These are phyloP conservation scores for Drosophila albomicans DNA, from an alignment of 1,140 invertebrate species.

Conservation along the genomic window DNA sequence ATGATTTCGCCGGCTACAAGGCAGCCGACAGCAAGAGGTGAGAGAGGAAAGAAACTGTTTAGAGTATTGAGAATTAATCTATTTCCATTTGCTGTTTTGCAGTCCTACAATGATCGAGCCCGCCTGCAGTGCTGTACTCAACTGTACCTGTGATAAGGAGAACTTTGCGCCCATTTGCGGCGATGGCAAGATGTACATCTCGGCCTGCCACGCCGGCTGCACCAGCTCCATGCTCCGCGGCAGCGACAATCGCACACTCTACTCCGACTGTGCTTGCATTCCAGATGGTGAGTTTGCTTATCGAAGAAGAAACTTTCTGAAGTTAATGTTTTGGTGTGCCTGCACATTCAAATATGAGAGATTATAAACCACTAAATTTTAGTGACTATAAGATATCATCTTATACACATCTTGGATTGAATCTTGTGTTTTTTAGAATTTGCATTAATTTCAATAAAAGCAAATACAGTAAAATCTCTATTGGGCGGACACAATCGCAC, in stretches of 20 bases:
- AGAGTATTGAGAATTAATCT: neutral
- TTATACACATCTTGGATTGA: too few species aligned
- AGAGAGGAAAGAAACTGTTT: neutral
- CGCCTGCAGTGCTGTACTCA: slow-evolving; percentile 87
- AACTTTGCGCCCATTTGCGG: slow-evolving; percentile 94
- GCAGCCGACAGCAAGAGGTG: slow-evolving; percentile 59
- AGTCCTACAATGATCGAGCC: slow-evolving; percentile 85
- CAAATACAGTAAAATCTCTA: too few species aligned
- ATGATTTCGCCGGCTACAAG: slow-evolving; percentile 90
- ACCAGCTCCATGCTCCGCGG: slow-evolving; percentile 86
- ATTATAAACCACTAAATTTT: too few species aligned
- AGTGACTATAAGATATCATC: too few species aligned
- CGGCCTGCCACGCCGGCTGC: slow-evolving; percentile 95
- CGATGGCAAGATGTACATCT: slow-evolving; percentile 93
- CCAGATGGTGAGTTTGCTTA: slow-evolving; percentile 61
- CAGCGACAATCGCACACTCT: slow-evolving; percentile 88
- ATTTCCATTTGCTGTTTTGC: neutral
- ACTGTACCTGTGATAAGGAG: slow-evolving; percentile 90
- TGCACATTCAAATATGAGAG: too few species aligned
- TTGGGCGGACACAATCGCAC: too few species aligned
- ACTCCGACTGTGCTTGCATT: slow-evolving; percentile 92
- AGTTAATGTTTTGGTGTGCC: too few species aligned
- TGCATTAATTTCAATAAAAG: too few species aligned
- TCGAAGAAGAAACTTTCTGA: neutral
- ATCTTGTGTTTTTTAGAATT: too few species aligned